Conservation (phyloP, 2,888 invertebrate species). For the Alitta virens region DNA sequence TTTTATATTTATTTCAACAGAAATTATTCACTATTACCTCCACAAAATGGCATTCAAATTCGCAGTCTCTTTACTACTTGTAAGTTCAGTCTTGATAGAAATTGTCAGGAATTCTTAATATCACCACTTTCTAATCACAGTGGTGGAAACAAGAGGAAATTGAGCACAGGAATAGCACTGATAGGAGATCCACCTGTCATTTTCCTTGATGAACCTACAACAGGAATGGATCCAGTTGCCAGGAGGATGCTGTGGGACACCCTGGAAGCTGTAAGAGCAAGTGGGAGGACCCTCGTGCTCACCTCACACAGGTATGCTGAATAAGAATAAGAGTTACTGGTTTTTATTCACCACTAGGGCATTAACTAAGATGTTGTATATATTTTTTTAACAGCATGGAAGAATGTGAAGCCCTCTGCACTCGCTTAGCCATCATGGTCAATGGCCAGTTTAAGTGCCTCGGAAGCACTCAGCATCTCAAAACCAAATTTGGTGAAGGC, state of each 20-base stretch:
- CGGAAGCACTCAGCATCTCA: conserved; percentile 70
- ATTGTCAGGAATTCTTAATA: not conserved
- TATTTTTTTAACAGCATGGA: conserved; percentile 67
- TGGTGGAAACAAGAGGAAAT: conserved; percentile 38
- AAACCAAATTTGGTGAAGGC: conserved; percentile 69
- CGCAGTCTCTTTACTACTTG: too few relatives aligned
- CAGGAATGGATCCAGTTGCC: conserved; percentile 76
- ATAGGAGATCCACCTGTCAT: conserved; percentile 34
- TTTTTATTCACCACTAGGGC: not conserved
- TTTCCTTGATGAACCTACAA: conserved; percentile 40
- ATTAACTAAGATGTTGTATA: not conserved
- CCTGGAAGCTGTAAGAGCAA: conserved; percentile 67
- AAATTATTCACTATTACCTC: too few relatives aligned
- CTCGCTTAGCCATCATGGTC: conserved; percentile 74
- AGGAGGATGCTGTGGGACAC: conserved; percentile 78
- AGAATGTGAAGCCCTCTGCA: conserved; percentile 78
- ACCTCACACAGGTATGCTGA: conserved; percentile 66
- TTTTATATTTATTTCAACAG: not conserved
- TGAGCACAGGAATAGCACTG: conserved; percentile 36
- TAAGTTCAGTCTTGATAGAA: too few relatives aligned
- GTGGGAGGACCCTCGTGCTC: conserved; percentile 72
- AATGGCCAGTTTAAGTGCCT: conserved; percentile 70
- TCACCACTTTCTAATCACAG: conserved; percentile 56
- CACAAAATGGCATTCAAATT: too few relatives aligned
- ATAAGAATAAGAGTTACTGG: not conserved